Evolutionary conservation across 1,140 invertebrate genomes (phyloP), one percentile per base, ranked within the genome.

Genomic region (Camponotus floridanus): DNA sequence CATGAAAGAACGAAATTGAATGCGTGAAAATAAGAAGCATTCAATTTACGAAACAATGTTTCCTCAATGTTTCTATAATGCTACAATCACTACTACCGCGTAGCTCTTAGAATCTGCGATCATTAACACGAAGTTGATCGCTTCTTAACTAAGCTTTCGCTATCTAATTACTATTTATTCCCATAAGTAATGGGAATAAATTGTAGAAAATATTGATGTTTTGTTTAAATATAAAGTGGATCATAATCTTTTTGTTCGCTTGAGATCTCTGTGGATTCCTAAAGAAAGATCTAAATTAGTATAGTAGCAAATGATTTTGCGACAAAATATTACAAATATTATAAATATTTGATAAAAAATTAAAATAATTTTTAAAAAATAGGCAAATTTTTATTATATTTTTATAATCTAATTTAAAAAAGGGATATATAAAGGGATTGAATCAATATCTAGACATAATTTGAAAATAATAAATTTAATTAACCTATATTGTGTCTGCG

Each of bases 1-100:
- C 11, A 59, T 31, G 79, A 48, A 73, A 85, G 85, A 78, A 83
- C 70, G 45, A 55, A 33, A 57, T 57, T 71, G 57, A 70, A 78
- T 78, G 59, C 45, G 48, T 36, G 67, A 55, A 6, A 5, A 3
- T 18, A 45, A 78, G 39, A 64, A 11, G 42, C 57, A 26, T 39
- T 76, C 36, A 31, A 33, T 76, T 39, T 57, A 18, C 21, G 4
- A 39, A 15, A 33, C 51, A 8, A 4, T 48, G 21, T 7, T 51
- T 51, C 15, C n/a, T 4, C 21, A 26, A 26, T 26, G 26, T 26
- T 36, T 51, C 42, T 21, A n/a, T 15, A 31, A 21, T 15, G 15
- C 48, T 51, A 0, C n/a, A 57, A 31, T 55, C 33, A 13, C 15
- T 31, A 42, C 70, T 70, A 80, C 57, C 48, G 21, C 21, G 0